These are phyloP conservation scores for Ooceraea biroi DNA, from an alignment of 1,140 invertebrate genomes.

Conservation along the genomic window DNA sequence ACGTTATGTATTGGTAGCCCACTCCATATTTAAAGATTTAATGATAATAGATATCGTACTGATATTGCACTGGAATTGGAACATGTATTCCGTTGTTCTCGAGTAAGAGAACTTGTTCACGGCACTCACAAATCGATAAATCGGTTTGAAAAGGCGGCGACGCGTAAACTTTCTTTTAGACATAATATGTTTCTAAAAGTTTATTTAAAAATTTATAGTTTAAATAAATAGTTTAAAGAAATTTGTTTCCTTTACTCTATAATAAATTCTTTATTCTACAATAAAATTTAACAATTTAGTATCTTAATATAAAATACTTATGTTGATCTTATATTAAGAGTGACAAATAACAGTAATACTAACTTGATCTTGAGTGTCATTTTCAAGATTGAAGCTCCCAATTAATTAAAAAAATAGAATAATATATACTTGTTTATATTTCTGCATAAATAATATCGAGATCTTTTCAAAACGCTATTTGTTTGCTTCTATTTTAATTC, in stretches of 20 bases:
- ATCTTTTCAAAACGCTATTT: too few relatives aligned
- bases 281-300: neutral
- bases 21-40: conserved; percentile 54
- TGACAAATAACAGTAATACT: too few relatives aligned
- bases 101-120: neutral
- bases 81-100: conserved; percentile 9
- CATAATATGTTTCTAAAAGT: neutral
- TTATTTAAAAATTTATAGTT: conserved; percentile 1
- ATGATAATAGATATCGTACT: conserved; percentile 43
- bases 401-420: too few relatives aligned
- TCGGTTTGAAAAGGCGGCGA: conserved; percentile 21
- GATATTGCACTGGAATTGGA: conserved; percentile 64
- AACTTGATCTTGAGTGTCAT: neutral
- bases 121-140: conserved; percentile 3
- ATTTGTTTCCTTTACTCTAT: neutral
- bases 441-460: too few relatives aligned
- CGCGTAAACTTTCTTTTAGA: neutral
- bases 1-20: conserved; percentile 28
- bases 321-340: conserved; percentile 1
- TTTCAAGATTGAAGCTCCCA: too few relatives aligned
- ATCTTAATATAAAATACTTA: neutral
- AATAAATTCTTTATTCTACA: conserved; percentile 20
- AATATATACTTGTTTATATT: too few relatives aligned
- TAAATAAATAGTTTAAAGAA: too few relatives aligned
- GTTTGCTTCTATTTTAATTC: too few relatives aligned